Percentiles rank a stretch among this genome's conserved stretches.
Conservation (phyloP, 2,888 invertebrate species). For the Amiota mariae region DNA sequence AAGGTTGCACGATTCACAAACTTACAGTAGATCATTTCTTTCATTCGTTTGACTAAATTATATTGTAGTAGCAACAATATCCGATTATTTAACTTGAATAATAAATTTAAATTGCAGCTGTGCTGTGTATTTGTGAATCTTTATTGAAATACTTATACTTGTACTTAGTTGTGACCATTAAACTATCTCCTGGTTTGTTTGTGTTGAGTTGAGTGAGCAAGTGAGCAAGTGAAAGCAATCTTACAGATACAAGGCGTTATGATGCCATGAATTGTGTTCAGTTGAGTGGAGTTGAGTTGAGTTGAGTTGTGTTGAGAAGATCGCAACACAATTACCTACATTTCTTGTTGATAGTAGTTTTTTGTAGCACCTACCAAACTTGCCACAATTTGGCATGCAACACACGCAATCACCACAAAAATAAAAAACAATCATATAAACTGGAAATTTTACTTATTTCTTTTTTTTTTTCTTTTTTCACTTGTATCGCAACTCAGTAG, state of each 20-base stretch:
- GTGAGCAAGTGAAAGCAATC: not conserved
- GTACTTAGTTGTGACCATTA: too few relatives aligned
- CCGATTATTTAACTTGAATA: too few relatives aligned
- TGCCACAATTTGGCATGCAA: conserved; percentile 24
- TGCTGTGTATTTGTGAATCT: too few relatives aligned
- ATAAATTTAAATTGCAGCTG: too few relatives aligned
- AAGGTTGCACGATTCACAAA: not conserved
- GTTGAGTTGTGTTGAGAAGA: conserved; percentile 4
- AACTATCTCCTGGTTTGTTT: too few relatives aligned
- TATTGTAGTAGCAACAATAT: too few relatives aligned
- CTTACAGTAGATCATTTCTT: too few relatives aligned
- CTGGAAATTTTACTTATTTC: conserved; percentile 12
- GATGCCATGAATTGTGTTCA: not conserved
- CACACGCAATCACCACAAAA: conserved; percentile 24
- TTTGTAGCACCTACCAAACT: not conserved
- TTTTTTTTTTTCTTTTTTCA: not conserved
- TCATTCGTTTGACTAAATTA: too few relatives aligned
- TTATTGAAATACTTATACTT: too few relatives aligned
- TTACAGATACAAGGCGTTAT: not conserved
- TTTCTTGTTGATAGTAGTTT: not conserved
- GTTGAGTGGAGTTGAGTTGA: not conserved
- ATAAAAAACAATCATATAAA: conserved; percentile 9
- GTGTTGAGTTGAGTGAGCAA: too few relatives aligned
- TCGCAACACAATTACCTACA: conserved; percentile 25
- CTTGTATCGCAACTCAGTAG: not conserved